Percentiles rank a stretch among this genome's conserved stretches.
These are phyloP conservation scores for Takifugu bimaculatus DNA, from an alignment of 2,113 vertebrate species.

Conservation along the genomic window DNA sequence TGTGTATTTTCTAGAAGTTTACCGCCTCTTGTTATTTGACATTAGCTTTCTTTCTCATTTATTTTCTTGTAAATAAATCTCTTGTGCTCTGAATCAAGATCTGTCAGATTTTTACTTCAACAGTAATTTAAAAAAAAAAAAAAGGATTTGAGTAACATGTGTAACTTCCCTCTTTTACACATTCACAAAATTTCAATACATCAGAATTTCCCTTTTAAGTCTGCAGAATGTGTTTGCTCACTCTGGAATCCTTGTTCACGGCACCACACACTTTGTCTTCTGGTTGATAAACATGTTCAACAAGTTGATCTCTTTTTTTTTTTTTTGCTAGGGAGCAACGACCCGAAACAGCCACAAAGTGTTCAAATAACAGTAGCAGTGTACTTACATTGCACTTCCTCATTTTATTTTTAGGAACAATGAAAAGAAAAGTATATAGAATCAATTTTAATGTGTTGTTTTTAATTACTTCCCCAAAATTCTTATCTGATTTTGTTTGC, in stretches of 20 bases:
- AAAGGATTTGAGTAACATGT: slow-evolving; percentile 32
- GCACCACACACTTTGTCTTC: background rate
- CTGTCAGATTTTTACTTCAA: slow-evolving; percentile 8
- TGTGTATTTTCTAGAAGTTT: no score
- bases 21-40: background rate
- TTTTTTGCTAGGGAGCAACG: background rate
- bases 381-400: no score
- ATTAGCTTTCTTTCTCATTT: background rate
- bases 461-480: no score
- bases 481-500: no score
- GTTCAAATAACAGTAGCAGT: no score
- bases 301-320: background rate
- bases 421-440: no score
- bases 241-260: slow-evolving; percentile 5
- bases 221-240: background rate
- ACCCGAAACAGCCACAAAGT: no score
- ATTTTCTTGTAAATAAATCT: slow-evolving; percentile 47
- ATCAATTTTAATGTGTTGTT: no score
- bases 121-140: background rate
- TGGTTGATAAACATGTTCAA: slow-evolving; percentile 30
- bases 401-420: no score
- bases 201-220: slow-evolving; percentile 35
- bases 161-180: slow-evolving; percentile 51
- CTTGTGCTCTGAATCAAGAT: slow-evolving; percentile 4
- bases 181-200: slow-evolving; percentile 27